Conservation (phyloP, 2,797 vertebrate species). For the Martes flavigula region DNA sequence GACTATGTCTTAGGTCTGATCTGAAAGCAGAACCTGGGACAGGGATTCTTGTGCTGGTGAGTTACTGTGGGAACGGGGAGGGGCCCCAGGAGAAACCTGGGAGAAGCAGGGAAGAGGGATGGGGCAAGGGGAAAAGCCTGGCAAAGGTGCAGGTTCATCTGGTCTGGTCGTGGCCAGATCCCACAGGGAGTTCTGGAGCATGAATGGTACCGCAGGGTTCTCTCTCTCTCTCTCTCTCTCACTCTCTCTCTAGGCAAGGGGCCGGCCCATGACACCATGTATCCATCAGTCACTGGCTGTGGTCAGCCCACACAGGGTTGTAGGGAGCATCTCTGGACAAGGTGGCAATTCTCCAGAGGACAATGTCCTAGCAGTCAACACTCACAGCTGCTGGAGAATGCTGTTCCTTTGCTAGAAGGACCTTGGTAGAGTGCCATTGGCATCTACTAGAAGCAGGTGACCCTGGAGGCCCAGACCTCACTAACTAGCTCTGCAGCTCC, state of each 20-base stretch:
- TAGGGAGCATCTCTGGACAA: background rate
- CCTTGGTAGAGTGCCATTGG: background rate
- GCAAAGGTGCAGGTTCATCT: background rate
- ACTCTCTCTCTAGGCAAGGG: too few relatives aligned
- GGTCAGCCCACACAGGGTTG: background rate
- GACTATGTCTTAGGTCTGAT: background rate
- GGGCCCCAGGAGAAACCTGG: fast-evolving
- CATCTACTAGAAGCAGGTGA: background rate
- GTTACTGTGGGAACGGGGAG: fast-evolving
- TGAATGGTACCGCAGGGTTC: fast-evolving
- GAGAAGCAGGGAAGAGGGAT: background rate
- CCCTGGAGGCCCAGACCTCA: background rate
- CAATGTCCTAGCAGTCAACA: background rate
- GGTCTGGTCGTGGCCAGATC: background rate
- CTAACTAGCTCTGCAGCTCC: background rate
- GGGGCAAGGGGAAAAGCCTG: background rate
- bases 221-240: background rate
- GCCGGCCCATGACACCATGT: too few relatives aligned
- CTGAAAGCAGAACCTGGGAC: background rate
- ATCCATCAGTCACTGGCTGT: background rate
- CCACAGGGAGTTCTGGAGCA: background rate
- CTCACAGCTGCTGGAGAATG: background rate
- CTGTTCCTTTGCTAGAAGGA: background rate
- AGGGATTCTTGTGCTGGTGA: background rate
- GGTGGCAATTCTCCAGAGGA: background rate